A percentile compares a stretch with the other conserved stretches of the same genome.
phyloP scores from a whole-genome alignment of 92 coral and sea anemone species.

The Paramuricea clavata region DNA sequence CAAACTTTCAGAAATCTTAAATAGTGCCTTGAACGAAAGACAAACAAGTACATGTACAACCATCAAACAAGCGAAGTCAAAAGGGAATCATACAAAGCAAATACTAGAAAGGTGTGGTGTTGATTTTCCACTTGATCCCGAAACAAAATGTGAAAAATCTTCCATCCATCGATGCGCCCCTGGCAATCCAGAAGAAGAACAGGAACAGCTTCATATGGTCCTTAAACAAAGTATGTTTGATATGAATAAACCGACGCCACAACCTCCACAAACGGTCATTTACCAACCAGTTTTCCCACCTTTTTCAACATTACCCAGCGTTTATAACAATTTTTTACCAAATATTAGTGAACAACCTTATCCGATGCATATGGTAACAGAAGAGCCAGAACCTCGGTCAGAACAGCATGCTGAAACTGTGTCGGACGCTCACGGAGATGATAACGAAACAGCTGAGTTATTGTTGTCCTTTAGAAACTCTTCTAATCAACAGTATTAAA shows the following conservation, averaged over 20 bases:
- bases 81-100: not conserved
- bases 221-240: not conserved
- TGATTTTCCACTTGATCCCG: not conserved
- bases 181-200: not conserved
- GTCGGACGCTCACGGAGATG: not conserved
- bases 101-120: slow-evolving; percentile 2
- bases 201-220: not conserved
- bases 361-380: not conserved
- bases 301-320: not conserved
- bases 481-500: not conserved
- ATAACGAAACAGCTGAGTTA: slow-evolving; percentile 15
- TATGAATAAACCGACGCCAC: not conserved
- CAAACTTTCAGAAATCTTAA: not conserved
- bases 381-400: not conserved
- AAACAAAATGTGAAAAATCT: not conserved
- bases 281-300: not conserved
- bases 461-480: slow-evolving; percentile 27
- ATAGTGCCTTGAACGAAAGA: not conserved
- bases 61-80: slow-evolving; percentile 15
- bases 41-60: not conserved
- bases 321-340: too few relatives aligned
- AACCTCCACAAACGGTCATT: not conserved
- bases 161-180: not conserved
- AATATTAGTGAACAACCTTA: not conserved
- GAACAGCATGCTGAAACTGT: slow-evolving; percentile 4